A percentile compares a stretch with the other conserved stretches of the same genome.
phyloP scores from a whole-genome alignment of 37 sponge, comb jelly and placozoan genomes.

The Eunapius fragilis region DNA sequence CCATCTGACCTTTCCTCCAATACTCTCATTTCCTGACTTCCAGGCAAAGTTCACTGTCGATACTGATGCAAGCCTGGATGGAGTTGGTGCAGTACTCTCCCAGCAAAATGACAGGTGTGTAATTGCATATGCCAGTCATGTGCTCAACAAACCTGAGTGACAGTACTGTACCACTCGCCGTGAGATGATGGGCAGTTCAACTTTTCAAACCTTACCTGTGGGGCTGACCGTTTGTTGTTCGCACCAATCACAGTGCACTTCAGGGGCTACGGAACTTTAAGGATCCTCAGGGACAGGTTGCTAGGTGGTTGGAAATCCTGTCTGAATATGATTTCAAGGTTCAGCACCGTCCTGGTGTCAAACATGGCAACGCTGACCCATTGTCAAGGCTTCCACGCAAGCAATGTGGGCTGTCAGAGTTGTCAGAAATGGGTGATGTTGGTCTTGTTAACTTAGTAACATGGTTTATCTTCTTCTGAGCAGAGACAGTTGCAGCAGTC shows the following conservation, averaged over 20 bases:
- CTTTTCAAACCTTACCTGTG: not conserved
- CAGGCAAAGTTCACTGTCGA: no score
- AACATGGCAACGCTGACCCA: not conserved
- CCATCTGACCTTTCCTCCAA: no score
- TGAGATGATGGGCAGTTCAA: not conserved
- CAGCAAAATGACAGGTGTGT: no score
- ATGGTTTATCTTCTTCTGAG: not conserved
- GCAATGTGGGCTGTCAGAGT: not conserved
- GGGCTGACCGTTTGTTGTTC: not conserved
- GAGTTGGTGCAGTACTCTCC: no score
- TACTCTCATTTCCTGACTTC: no score
- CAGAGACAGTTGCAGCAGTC: not conserved
- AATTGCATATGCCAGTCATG: not conserved
- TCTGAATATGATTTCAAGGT: not conserved
- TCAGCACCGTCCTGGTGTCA: not conserved
- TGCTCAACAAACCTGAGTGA: not conserved
- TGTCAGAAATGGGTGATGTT: not conserved
- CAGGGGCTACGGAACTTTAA: not conserved
- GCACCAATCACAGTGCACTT: not conserved
- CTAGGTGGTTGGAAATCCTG: not conserved
- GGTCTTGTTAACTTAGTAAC: not conserved
- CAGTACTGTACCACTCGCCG: slow-evolving; percentile 6
- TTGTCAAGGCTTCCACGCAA: not conserved
- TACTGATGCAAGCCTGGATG: no score
- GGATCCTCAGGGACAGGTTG: not conserved